Base-by-base conservation (phyloP, 2,888 invertebrate genomes). In the Dryocosmus kuriphilus region DNA sequence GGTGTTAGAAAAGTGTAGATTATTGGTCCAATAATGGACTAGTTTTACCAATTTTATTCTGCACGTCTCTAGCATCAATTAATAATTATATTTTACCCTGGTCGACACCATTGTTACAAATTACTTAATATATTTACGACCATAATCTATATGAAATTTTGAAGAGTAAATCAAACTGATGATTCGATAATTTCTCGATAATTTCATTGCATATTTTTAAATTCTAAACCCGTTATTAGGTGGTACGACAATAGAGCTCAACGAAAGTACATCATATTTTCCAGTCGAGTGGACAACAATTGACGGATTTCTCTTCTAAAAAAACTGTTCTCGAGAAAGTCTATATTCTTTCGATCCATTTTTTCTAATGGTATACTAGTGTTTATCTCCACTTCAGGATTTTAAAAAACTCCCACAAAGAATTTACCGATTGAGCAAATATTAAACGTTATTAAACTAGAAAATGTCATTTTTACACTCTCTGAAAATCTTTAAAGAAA, bases 261-360 rank as follows among this genome's bases (percentile, higher is more conserved):
- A 80, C 8, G 80, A 85, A 82, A 85, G 84, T 81, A 38, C 38
- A 71, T 62, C 57, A 67, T 74, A 81, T 77, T 86, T 85, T 86
- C 78, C 76, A 85, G 78, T 77, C 78, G 76, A 84, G 2, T 60
- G 82, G 77, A 79, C 74, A 46, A 41, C n/a, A n/a, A n/a, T n/a
- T 41, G 71, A n/a, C 19, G 11, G 11, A 51, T 46, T 71, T 71
- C 51, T 71, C 4, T n/a, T n/a, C n/a, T n/a, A n/a, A n/a, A n/a
- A n/a, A n/a, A 14, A n/a, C 8, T 35, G 11, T 51, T 51, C n/a
- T 71, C 30, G 71, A 30, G 71, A 71, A 71, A 71, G 71, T 71
- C n/a, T 30, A 27, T 11, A 22, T 30, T 30, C n/a, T 51, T 71
- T 8, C 7, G 27, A 46, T 71, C 8, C 14, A 27, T 24, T 27